Evolutionary conservation across 64 coral and sea anemone genomes (phyloP).

Genomic region (Hydrozoanthus tunicans): DNA sequence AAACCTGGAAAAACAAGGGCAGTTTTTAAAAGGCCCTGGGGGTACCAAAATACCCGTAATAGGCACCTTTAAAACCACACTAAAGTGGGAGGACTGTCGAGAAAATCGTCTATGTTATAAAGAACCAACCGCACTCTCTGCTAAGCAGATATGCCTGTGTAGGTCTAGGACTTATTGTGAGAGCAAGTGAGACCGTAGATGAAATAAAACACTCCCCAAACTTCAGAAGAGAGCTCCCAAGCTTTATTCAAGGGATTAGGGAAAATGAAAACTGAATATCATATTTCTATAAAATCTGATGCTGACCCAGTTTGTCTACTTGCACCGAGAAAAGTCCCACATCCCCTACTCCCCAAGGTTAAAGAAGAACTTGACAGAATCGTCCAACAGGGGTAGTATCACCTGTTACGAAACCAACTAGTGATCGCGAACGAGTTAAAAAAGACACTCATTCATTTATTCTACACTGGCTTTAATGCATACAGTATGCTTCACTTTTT

Average conservation of each 20-base stretch:
- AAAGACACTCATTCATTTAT: too few relatives aligned
- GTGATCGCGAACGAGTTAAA: too few relatives aligned
- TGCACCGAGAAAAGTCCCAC: conserved; percentile 40
- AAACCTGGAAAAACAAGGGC: conserved; percentile 1
- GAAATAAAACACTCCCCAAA: conserved; percentile 49
- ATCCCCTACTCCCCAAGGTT: conserved; percentile 61
- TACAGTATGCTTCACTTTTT: too few relatives aligned
- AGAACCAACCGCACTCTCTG: conserved; percentile 57
- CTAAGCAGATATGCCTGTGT: conserved; percentile 54
- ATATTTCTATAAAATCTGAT: conserved; percentile 29
- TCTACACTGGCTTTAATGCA: too few relatives aligned
- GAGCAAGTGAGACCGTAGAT: conserved; percentile 24
- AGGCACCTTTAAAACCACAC: conserved; percentile 45
- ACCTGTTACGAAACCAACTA: conserved; percentile 55
- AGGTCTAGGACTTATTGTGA: conserved; percentile 36
- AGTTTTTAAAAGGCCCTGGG: conserved; percentile 24
- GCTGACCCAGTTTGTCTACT: conserved; percentile 44
- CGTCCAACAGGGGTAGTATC: conserved; percentile 54
- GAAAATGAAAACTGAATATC: conserved; percentile 43
- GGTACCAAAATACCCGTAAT: conserved; percentile 14
- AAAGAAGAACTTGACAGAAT: conserved; percentile 58
- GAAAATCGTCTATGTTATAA: conserved; percentile 60
- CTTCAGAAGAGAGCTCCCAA: conserved; percentile 54
- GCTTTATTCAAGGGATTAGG: conserved; percentile 47
- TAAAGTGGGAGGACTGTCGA: neutral